These are phyloP conservation scores for Sorex maritimensis DNA, from an alignment of 2,797 vertebrate genomes.

Conservation along the genomic window DNA sequence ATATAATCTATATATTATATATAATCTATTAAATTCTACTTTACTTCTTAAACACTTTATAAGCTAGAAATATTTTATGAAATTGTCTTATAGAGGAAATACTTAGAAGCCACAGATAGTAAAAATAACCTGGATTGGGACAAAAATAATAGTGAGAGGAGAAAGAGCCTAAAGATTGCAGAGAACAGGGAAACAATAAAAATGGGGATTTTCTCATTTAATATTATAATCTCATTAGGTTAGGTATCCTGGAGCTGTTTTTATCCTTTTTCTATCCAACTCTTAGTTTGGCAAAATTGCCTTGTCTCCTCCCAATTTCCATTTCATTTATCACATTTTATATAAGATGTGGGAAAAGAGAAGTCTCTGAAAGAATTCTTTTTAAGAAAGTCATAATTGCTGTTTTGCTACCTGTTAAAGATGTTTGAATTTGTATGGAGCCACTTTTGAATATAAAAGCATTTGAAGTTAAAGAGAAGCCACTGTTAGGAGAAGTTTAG, in stretches of 20 bases:
- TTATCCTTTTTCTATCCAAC: neutral
- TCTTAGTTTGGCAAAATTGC: neutral
- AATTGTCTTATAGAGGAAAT: neutral
- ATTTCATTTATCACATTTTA: slow-evolving; percentile 28
- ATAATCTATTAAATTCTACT: slow-evolving; percentile 12
- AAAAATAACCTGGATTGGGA: neutral
- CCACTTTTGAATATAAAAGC: slow-evolving; percentile 49
- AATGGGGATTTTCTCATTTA: neutral
- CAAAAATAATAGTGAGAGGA: neutral
- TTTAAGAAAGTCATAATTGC: slow-evolving; percentile 40
- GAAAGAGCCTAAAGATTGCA: neutral
- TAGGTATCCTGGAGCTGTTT: neutral
- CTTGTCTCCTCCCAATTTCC: neutral
- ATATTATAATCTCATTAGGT: too few species aligned
- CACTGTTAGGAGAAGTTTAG: slow-evolving; percentile 8
- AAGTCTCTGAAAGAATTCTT: neutral
- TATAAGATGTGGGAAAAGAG: neutral
- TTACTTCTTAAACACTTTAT: slow-evolving; percentile 29
- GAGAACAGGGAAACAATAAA: neutral
- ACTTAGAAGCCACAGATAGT: neutral
- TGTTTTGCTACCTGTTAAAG: neutral
- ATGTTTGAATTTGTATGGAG: slow-evolving; percentile 39
- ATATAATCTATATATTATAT: too few species aligned
- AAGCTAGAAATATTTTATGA: neutral
- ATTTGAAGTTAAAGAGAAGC: too few species aligned